Conservation (phyloP, 2,888 invertebrate species). For the Drosophila pullipes region DNA sequence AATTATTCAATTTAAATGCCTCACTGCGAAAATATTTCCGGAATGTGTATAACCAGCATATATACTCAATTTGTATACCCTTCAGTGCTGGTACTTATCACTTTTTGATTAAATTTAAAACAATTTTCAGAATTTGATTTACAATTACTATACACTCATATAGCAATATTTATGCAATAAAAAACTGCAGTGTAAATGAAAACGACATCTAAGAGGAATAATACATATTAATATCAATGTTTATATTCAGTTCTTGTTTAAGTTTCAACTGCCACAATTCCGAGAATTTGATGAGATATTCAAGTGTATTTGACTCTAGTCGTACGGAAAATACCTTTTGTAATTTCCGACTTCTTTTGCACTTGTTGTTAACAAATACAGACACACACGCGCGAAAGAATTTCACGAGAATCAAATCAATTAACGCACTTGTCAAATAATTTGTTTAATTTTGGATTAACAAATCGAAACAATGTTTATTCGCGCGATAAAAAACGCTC, state of each 20-base stretch:
- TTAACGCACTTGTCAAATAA: slow-evolving; percentile 69
- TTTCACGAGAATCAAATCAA: slow-evolving; percentile 75
- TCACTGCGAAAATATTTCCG: slow-evolving; percentile 47
- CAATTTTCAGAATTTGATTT: neutral
- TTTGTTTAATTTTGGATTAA: slow-evolving; percentile 73
- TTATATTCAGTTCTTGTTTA: slow-evolving; percentile 2
- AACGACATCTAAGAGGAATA: neutral
- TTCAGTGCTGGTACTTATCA: neutral
- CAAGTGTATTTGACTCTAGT: slow-evolving; percentile 24
- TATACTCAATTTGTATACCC: neutral
- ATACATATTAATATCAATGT: neutral
- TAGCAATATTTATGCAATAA: neutral
- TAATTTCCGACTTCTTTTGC: slow-evolving; percentile 17
- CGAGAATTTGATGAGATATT: neutral
- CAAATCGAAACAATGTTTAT: slow-evolving; percentile 49
- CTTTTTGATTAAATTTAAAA: neutral
- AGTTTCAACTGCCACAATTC: neutral
- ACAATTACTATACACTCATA: neutral
- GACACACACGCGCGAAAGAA: slow-evolving; percentile 7
- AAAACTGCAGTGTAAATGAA: neutral
- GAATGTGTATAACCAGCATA: slow-evolving; percentile 37
- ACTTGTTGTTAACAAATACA: neutral
- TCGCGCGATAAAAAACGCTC: slow-evolving; percentile 42
- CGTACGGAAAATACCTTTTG: slow-evolving; percentile 11
- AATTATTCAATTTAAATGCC: slow-evolving; percentile 27